Evolutionary conservation across 2,113 vertebrate genomes (phyloP), one percentile per base, ranked within the genome.

Genomic region (Cebidichthys violaceus): DNA sequence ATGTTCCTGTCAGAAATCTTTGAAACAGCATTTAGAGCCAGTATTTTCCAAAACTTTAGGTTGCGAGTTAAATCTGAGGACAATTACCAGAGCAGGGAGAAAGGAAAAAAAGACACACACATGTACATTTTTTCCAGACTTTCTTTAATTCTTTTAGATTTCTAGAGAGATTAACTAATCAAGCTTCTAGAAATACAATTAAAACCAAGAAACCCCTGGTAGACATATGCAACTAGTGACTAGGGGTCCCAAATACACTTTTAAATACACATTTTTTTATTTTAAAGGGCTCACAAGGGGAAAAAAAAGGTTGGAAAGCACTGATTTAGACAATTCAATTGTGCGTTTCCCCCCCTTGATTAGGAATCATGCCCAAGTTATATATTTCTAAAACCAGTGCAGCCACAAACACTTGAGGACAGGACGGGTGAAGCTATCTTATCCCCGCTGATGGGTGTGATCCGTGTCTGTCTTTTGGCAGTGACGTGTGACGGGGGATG

Each of bases 401-500:
- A 33, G 33, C 33, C 6, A 33, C 4, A 33, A 33, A 33, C 33
- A 33, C 0, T 33, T 33, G 33, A 33, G 33, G 33, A 61, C 37
- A 13, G 37, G 8, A n/a, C 31, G 18, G 31, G 35, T 60, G 0
- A 14, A 27, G 2, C 7, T 0, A 7, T 54, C 3, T 52, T 9
- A 4, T 39, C 27, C 1, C 29, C 24, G 27, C 31, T 68, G 54
- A 62, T 8, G 1, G n/a, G 11, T 70, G 27, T 43, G 31, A 2
- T 54, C 1, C 78, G 68, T 89, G 5, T 87, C 1, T 57, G 29
- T 73, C 3, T 76, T 7, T 86, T 77, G 9, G 11, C 93, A 97
- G 96, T 96, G 73, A 94, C 89, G n/a, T 97, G 96, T 71, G 94
- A 96, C 5, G 95, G 93, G 22, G 97, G 96, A 65, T 97, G 97